Evolutionary conservation across 2,888 invertebrate species (phyloP).

Genomic region (Rugalucina vietnamica): DNA sequence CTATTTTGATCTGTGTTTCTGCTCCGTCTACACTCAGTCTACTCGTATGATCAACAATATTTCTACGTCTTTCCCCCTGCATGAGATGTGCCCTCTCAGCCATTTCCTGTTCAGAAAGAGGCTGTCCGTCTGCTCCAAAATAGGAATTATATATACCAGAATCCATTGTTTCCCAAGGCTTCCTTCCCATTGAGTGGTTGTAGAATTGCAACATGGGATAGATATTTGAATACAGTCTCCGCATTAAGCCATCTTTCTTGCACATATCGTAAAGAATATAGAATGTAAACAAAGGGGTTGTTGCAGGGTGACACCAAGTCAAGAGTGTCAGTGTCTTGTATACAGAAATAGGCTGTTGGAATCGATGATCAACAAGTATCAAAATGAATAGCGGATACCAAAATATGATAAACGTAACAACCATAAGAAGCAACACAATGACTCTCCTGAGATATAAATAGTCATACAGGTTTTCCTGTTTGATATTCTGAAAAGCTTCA

Average conservation of each 20-base stretch:
- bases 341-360: conserved; percentile 71
- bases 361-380: conserved; percentile 86
- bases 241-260: conserved; percentile 65
- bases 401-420: conserved; percentile 89
- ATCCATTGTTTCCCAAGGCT: conserved; percentile 45
- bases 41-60: background rate
- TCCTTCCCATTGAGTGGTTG: conserved; percentile 51
- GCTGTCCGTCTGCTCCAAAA: conserved; percentile 12
- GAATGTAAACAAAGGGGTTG: conserved; percentile 80
- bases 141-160: conserved; percentile 51
- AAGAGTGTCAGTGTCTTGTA: conserved; percentile 83
- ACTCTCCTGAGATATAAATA: conserved; percentile 72
- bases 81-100: background rate
- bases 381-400: conserved; percentile 96
- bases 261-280: conserved; percentile 75
- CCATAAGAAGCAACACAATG: conserved; percentile 74
- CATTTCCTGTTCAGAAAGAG: background rate
- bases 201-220: conserved; percentile 70
- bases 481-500: conserved; percentile 28
- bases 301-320: conserved; percentile 82
- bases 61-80: background rate
- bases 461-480: conserved; percentile 58
- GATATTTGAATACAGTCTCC: conserved; percentile 72
- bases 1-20: conserved; percentile 30
- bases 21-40: background rate